phyloP scores from a whole-genome alignment of 2,113 vertebrate genomes.

The Ochotona princeps region DNA sequence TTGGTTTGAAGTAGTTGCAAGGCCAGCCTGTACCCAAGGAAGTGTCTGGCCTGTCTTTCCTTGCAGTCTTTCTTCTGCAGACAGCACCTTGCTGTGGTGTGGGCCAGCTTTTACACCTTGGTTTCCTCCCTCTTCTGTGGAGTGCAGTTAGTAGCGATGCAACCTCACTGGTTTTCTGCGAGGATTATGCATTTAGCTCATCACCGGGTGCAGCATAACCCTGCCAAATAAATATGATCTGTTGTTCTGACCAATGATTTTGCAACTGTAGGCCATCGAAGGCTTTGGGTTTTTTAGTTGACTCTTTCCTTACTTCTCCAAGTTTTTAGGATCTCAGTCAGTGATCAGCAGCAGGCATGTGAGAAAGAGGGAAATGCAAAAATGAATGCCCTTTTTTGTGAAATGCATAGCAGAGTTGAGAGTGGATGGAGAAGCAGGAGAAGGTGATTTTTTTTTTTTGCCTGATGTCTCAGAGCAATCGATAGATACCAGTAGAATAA shows the following conservation, averaged over 20 bases:
- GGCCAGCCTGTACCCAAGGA: not conserved
- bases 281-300: not conserved
- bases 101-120: not conserved
- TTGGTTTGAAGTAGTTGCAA: conserved; percentile 26
- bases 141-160: not conserved
- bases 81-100: not conserved
- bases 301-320: not conserved
- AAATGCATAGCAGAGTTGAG: not conserved
- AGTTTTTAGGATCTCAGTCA: not conserved
- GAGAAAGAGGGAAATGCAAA: not conserved
- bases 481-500: not conserved
- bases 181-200: not conserved
- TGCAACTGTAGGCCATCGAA: not conserved
- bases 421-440: not conserved
- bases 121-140: not conserved
- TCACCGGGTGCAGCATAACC: too few species aligned
- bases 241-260: not conserved
- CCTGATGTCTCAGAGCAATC: not conserved
- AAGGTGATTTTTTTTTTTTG: not conserved
- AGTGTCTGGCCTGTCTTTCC: not conserved
- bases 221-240: not conserved
- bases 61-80: not conserved
- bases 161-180: not conserved
- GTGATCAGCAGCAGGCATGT: not conserved
- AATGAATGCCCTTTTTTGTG: not conserved